phyloP scores from a whole-genome alignment of 2,113 vertebrate genomes.

The Baryphthengus martii region DNA sequence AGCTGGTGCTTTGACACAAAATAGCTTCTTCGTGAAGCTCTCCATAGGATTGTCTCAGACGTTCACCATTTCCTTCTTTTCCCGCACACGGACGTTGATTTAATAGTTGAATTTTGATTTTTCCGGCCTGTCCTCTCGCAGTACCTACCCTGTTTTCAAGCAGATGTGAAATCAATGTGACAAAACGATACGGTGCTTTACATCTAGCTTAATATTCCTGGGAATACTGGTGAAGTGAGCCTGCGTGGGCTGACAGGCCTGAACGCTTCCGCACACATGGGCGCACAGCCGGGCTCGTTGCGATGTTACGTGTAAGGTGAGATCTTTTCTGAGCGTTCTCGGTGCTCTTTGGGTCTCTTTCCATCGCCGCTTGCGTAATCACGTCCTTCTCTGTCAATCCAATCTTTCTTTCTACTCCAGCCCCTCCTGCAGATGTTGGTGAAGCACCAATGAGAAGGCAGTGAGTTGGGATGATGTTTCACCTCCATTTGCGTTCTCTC shows the following conservation, averaged over 20 bases:
- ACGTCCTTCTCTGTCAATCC: neutral
- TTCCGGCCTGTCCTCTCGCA: neutral
- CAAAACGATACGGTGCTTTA: neutral
- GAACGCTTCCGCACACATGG: neutral
- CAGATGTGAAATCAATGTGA: neutral
- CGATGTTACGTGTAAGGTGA: rapidly evolving
- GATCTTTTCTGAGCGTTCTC: neutral
- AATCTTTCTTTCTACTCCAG: neutral
- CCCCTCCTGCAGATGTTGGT: neutral
- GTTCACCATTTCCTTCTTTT: neutral
- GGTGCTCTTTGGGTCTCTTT: neutral
- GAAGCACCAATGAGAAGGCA: neutral
- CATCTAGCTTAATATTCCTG: neutral
- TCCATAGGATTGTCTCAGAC: neutral
- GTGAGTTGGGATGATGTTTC: rapidly evolving
- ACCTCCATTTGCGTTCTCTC: neutral
- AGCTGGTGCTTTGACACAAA: neutral
- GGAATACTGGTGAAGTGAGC: neutral
- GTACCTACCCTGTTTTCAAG: neutral
- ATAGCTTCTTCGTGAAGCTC: neutral
- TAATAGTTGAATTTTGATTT: neutral
- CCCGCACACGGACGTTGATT: neutral
- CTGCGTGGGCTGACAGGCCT: rapidly evolving
- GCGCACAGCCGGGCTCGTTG: neutral
- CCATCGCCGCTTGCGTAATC: rapidly evolving